Base-by-base conservation (phyloP, 2,888 invertebrate genomes). In the Conistra vaccinii region DNA sequence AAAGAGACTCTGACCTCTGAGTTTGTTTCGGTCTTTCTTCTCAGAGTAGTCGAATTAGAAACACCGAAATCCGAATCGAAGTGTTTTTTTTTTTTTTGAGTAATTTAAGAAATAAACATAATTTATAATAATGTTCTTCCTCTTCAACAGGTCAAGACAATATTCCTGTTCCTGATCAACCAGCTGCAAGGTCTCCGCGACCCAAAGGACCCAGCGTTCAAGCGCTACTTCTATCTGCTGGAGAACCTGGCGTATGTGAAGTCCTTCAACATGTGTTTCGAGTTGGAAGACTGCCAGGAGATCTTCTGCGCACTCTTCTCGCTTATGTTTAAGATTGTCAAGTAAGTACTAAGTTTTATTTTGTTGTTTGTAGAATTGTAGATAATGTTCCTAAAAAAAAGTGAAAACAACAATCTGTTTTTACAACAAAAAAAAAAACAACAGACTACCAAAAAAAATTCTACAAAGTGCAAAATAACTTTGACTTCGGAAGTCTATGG, bases 181-280 rank as follows among this genome's bases (percentile, higher is more conserved):
- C 99, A 99, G 94, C 95, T 99, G 83, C 97, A 98, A 87, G 99
- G 99, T 26, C 97, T 99, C 39, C 98, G 98, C 91, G 99, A 99
- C 96, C 99, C 99, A 0, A 99, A 99, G 94, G 99, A 99, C 95
- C 99, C 99, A 6, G 99, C 99, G 4, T 99, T 99, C 95, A 99
- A 99, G 94, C 97, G 99, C 86, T 99, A 99, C 95, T 99, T 99
- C 96, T 99, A 99, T 94, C 97, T 99, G 68, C 96, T 99, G 75
- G 99, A 99, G 96, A 99, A 99, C 95, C 96, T 99, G 89, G 99
- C 99, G 0, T 99, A 99, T 94, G 99, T 99, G 55, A 99, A 99
- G 95, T 99, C 99, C 0, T 99, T 99, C 95, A 99, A 99, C 95
- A 99, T 99, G 98, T 99, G 99, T 94, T 99, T 99, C 92, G 99